Evolutionary conservation across 2,797 vertebrate genomes (phyloP).

Genomic region (Heliangelus exortis): DNA sequence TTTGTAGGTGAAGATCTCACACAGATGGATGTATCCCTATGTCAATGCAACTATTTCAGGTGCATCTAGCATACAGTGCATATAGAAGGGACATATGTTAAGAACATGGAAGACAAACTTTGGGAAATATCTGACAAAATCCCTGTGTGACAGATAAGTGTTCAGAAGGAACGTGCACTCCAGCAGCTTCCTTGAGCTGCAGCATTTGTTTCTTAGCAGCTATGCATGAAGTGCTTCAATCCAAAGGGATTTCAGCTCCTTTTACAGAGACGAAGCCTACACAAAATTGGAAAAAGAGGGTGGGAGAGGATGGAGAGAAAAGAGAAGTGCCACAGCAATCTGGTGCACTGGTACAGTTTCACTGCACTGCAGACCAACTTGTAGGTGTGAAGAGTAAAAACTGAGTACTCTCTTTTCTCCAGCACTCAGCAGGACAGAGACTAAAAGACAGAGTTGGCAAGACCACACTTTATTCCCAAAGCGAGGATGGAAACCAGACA

Average conservation of each 20-base stretch:
- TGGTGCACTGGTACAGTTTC: neutral
- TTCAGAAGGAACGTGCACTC: neutral
- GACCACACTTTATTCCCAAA: neutral
- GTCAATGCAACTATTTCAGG: neutral
- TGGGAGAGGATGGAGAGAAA: neutral
- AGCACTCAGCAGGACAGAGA: neutral
- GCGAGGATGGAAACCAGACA: neutral
- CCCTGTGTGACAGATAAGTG: neutral
- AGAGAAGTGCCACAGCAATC: neutral
- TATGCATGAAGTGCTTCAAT: fast-evolving
- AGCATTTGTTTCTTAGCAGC: slow-evolving; percentile 7
- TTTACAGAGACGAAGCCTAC: neutral
- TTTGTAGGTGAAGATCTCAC: neutral
- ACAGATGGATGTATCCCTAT: neutral
- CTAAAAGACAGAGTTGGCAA: neutral
- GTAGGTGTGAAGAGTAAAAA: neutral
- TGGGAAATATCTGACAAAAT: neutral
- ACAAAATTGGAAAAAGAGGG: neutral
- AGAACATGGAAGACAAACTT: neutral
- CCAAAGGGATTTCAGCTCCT: neutral
- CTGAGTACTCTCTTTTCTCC: neutral
- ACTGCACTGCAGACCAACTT: slow-evolving; percentile 1
- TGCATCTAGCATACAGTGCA: fast-evolving
- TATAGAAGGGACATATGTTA: neutral
- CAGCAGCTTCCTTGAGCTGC: neutral